Base-by-base conservation (phyloP, 2,797 vertebrate genomes). In the Otus scops region DNA sequence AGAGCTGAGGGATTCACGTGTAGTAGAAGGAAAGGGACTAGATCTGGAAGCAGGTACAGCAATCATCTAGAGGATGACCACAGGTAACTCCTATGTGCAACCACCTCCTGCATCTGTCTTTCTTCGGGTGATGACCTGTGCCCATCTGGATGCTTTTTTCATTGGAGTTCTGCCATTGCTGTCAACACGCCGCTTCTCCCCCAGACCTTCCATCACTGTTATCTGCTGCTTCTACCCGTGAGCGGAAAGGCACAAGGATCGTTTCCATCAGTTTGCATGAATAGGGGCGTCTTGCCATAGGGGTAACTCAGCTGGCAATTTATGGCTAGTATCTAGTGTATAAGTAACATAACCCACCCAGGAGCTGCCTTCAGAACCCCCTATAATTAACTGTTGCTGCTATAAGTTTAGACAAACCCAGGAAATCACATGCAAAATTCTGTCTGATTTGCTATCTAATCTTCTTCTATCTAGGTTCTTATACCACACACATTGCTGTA, bases 351-450 rank as follows among this genome's bases (percentile, higher is more conserved):
- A 85, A 91, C 30, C 56, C 71, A 79, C 60, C 68, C 53, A 69
- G 61, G 43, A 83, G 54, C 45, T 68, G 53, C 64, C 60, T 92
- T 85, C 67, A 89, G 64, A 90, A 77, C 53, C 74, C 87, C 81
- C 81, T 95, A 38, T 83, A 96, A 93, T 94, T 93, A 93, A 94
- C 77, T 83, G 83, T 83, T 95, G 75, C 85, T 91, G 75, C 87
- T 91, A 5, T 91, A 94, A 93, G 90, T 94, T 97, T 77, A 95
- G 94, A 93, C 92, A 96, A 96, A 95, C 71, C 86, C 93, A 95
- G 94, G 93, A 97, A 95, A 94, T 94, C 85, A 95, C 82, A 88
- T 88, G 95, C 84, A 95, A 92, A 95, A 93, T 95, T 97, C 81
- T 94, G 65, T 89, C 74, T 91, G 84, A 93, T 94, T 92, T 80